Base-by-base conservation (phyloP, 37 sponge, comb jelly and placozoan genomes). In the Cliona cf. orientalis region DNA sequence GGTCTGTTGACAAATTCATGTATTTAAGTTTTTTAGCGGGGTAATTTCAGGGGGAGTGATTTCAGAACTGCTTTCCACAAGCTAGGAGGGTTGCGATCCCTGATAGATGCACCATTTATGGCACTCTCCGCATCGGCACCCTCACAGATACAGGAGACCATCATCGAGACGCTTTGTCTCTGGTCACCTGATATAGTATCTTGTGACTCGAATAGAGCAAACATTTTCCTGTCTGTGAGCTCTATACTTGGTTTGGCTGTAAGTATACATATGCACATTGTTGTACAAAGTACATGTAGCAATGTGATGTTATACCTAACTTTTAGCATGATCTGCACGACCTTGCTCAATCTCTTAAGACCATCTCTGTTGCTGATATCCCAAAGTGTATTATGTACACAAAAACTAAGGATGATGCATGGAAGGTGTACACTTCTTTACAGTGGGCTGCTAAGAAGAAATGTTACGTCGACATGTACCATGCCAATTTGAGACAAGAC, bases 71-170 rank as follows among this genome's bases (percentile, higher is more conserved):
- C 55, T 23, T 72, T 72, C 25, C 9, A 42, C 5, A 72, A 45
- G 26, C 23, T 72, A 23, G 73, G 73, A 46, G 73, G 73, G 22
- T 72, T 72, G 29, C 7, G 73, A 72, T 49, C 73, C 14, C 56
- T 72, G 56, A 42, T 33, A 45, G 26, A 44, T 7, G 73, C 25
- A 12, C 73, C 73, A 45, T 46, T 72, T 45, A 72, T 72, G 7
- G 69, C 69, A 23, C 69, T 72, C 17, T 46, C 73, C 23, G 73
- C 73, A 42, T 32, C 73, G 45, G 73, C 73, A 7, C 32, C 73
- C 7, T 55, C 49, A 31, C 3, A 11, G 17, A 25, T 31, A 11
- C 5, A 45, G 32, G 29, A 23, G 9, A 6, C 9, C n/a, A 72
- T 72, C 5, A n/a, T 12, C 9, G 55, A 45, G 25, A 26, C 73